A percentile compares a stretch with the other conserved stretches of the same genome.
These are phyloP conservation scores for Todiramphus chloris DNA, from an alignment of 2,113 vertebrate species.

Conservation along the genomic window DNA sequence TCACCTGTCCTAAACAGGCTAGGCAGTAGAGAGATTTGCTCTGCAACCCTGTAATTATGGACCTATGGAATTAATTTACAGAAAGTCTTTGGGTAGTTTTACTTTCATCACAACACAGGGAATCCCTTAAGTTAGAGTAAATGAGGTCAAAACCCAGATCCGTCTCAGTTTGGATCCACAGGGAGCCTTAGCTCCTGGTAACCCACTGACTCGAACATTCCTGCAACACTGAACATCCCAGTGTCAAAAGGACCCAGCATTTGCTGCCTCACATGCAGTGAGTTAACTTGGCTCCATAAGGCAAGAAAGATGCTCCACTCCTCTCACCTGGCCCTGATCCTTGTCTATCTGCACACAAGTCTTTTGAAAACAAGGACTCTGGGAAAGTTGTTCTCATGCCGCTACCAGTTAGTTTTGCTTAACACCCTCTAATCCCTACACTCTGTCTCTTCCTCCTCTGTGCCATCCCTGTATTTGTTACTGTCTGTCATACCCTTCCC, in stretches of 20 bases:
- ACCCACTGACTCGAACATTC: neutral
- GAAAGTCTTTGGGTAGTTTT: neutral
- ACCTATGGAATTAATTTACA: neutral
- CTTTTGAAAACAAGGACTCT: accelerated
- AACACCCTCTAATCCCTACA: accelerated
- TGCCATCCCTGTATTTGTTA: neutral
- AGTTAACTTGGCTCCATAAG: neutral
- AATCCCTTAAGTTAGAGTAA: neutral
- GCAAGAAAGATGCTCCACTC: neutral
- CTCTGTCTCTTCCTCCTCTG: neutral
- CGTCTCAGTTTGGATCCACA: neutral
- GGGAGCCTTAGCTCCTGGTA: neutral
- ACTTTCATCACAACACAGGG: neutral
- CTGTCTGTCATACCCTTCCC: neutral
- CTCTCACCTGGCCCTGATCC: neutral
- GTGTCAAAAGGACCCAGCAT: neutral
- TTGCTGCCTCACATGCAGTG: neutral
- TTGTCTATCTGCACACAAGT: neutral
- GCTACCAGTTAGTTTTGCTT: neutral
- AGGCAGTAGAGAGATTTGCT: neutral
- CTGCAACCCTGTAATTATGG: neutral
- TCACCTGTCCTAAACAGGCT: neutral
- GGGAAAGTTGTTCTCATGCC: neutral
- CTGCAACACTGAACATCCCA: neutral
- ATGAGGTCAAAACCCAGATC: neutral